Base-by-base conservation (phyloP, 1,140 invertebrate genomes). In the Phortica variegata region DNA sequence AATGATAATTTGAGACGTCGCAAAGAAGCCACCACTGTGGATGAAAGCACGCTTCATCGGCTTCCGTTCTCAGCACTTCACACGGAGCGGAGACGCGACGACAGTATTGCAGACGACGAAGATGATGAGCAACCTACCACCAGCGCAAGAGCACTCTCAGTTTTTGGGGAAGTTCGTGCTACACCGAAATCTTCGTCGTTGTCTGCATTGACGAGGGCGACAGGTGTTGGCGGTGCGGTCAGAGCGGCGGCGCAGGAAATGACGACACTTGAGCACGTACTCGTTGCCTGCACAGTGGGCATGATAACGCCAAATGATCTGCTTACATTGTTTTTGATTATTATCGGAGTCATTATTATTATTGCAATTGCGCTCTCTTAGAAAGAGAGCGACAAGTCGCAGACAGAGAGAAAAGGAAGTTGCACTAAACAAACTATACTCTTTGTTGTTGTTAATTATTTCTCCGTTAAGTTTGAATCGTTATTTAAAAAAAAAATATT, bases 271-370 rank as follows among this genome's bases (percentile, higher is more conserved):
- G 71, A 74, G 61, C 73, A 75, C 65, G 56, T 75, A 43, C 49
- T 73, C 50, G 54, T 73, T 49, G 73, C 70, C 56, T 75, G 72
- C 58, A 66, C 69, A 42, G 59, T 73, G 56, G 73, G 69, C 55
- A 50, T 75, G 44, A 63, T 75, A 52, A 66, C 63, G 18, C 62
- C 69, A 18, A 73, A 69, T 73, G 85, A 87, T 79, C 80, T 84
- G 75, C 77, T 85, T 72, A 82, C 84, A 62, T 74, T 85, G 61
- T 78, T 86, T 61, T 82, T 85, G 73, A 79, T 87, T 63, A 72
- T 87, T 56, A 80, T 87, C 73, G 84, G 84, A 68, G 79, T 86
- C 60, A 80, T 86, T 62, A 84, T 84, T 54, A 80, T 87, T 57
- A 80, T 86, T 74, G 81, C 81, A 66, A 83, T 84, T 74, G 70